Percentiles rank a stretch among this genome's conserved stretches.
Conservation (phyloP, 2,888 invertebrate genomes). For the Orgyia antiqua region DNA sequence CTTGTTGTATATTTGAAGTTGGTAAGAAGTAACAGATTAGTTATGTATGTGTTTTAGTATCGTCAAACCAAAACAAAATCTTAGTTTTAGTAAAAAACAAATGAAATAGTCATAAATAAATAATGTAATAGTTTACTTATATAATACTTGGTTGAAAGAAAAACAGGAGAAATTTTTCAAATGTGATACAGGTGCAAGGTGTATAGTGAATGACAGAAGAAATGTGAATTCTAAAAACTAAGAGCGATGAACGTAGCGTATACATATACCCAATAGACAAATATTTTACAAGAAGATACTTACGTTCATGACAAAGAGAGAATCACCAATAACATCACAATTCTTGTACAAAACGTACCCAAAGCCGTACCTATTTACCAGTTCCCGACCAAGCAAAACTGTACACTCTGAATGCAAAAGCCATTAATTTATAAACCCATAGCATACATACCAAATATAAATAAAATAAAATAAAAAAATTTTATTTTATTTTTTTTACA, state of each 20-base stretch:
- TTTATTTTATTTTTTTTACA: no score
- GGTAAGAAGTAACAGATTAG: no score
- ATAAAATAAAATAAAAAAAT: no score
- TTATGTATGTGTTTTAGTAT: no score
- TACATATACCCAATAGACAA: conserved; percentile 20
- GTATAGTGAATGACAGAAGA: not conserved
- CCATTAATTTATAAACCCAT: conserved; percentile 31
- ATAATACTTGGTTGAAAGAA: no score
- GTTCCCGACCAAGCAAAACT: conserved; percentile 45
- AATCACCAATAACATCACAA: conserved; percentile 41
- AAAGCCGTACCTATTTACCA: conserved; percentile 35
- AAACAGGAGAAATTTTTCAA: no score
- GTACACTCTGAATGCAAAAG: conserved; percentile 39
- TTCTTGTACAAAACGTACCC: conserved; percentile 34
- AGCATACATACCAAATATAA: conserved; percentile 22
- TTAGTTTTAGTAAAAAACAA: no score
- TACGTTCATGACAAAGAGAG: conserved; percentile 37
- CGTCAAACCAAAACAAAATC: no score
- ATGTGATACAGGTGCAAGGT: not conserved
- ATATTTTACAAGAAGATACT: conserved; percentile 49
- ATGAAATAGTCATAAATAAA: no score
- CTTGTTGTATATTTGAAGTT: no score
- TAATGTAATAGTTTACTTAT: no score
- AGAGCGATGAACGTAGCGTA: conserved; percentile 21
- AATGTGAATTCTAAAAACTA: conserved; percentile 1